These are phyloP conservation scores for Epinephelus cyanopodus DNA, from an alignment of 2,113 vertebrate species.

Conservation along the genomic window DNA sequence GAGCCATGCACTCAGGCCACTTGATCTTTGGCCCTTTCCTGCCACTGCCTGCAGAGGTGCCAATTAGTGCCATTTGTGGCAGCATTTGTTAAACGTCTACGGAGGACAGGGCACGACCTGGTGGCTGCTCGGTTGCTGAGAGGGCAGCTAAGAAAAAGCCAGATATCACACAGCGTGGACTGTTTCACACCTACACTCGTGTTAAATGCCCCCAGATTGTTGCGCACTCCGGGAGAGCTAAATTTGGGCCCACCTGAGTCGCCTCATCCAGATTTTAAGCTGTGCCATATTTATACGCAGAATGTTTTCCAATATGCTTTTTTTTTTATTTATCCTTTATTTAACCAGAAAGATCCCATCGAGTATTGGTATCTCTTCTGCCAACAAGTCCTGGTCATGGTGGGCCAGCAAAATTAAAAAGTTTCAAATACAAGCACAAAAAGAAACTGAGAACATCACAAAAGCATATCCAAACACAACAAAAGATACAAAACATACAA, in stretches of 20 bases:
- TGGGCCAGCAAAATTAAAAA: no score
- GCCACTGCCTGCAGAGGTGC: conserved; percentile 86
- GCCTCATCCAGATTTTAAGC: conserved; percentile 56
- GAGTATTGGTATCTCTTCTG: no score
- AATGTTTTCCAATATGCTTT: conserved; percentile 30
- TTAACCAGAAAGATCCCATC: no score
- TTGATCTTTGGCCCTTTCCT: conserved; percentile 82
- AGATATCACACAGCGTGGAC: conserved; percentile 76
- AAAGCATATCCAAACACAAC: no score
- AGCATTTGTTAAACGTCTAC: conserved; percentile 80
- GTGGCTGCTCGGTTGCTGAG: conserved; percentile 52
- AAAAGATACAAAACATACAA: no score
- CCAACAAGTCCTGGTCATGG: no score
- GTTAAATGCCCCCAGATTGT: conserved; percentile 82
- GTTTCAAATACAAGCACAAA: no score
- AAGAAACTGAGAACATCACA: no score
- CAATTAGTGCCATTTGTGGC: conserved; percentile 87
- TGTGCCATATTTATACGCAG: conserved; percentile 26
- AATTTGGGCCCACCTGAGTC: conserved; percentile 54
- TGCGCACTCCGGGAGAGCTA: conserved; percentile 38
- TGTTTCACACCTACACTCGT: conserved; percentile 79
- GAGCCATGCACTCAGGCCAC: conserved; percentile 63
- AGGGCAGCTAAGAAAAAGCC: conserved; percentile 55
- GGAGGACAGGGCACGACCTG: conserved; percentile 64
- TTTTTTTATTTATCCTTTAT: no score